Percentiles rank a stretch among this genome's conserved stretches.
Conservation (phyloP, 2,888 invertebrate genomes). For the Troides aeacus region DNA sequence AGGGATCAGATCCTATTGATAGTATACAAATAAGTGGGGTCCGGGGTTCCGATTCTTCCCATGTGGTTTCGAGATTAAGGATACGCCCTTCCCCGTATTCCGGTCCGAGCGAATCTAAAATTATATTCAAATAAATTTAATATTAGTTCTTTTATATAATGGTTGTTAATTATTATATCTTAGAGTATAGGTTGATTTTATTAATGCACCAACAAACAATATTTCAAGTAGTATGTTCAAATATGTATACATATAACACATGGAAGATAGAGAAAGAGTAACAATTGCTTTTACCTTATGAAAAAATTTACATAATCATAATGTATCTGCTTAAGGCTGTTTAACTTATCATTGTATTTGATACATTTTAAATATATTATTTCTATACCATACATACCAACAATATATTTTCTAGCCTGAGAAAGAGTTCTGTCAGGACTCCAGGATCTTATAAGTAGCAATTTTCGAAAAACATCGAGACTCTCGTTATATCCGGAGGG, state of each 20-base stretch:
- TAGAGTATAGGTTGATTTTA: too few species aligned
- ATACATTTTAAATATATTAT: neutral
- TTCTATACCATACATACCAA: conserved; percentile 75
- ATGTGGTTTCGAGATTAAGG: conserved; percentile 93
- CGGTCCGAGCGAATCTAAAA: conserved; percentile 87
- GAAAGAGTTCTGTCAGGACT: conserved; percentile 96
- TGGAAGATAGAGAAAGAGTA: too few species aligned
- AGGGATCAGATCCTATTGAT: conserved; percentile 97
- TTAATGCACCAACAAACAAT: too few species aligned
- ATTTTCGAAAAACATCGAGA: conserved; percentile 92
- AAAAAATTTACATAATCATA: too few species aligned
- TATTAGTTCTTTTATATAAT: conserved; percentile 1
- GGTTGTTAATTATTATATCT: neutral
- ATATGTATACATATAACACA: too few species aligned
- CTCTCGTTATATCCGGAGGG: conserved; percentile 93
- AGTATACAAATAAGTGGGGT: conserved; percentile 95
- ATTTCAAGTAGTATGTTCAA: too few species aligned
- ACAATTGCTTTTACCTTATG: too few species aligned
- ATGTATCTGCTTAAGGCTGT: too few species aligned
- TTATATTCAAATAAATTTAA: conserved; percentile 4
- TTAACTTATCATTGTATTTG: neutral
- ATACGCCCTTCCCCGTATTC: conserved; percentile 96
- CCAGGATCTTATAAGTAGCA: conserved; percentile 94
- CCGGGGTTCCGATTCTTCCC: conserved; percentile 92
- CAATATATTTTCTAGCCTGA: conserved; percentile 94